Percentiles rank a stretch among this genome's conserved stretches.
These are phyloP conservation scores for Polydrusus pterygomalis DNA, from an alignment of 2,888 invertebrate species.

Conservation along the genomic window DNA sequence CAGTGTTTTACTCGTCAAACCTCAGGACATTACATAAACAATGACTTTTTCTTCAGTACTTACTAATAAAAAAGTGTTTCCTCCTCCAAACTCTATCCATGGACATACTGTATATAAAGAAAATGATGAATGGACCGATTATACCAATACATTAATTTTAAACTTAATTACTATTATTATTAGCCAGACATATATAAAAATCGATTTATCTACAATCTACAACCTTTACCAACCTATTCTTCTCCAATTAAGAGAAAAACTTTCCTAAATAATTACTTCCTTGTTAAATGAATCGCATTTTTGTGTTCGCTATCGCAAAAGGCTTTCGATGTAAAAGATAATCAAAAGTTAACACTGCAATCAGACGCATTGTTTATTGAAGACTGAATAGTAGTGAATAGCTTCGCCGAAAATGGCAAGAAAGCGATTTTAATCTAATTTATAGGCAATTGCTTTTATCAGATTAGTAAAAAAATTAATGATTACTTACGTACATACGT, in stretches of 20 bases:
- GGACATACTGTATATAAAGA: too few relatives aligned
- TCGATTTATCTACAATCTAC: background rate
- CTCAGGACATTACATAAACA: too few relatives aligned
- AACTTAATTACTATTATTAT: background rate
- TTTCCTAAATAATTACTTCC: constrained; percentile 28
- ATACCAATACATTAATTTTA: background rate
- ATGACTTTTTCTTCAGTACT: too few relatives aligned
- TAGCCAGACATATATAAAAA: background rate
- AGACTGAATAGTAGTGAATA: constrained; percentile 15
- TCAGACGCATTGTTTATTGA: constrained; percentile 32
- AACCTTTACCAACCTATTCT: constrained; percentile 13
- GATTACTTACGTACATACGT: too few relatives aligned
- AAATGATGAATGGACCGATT: too few relatives aligned
- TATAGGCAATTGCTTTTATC: background rate
- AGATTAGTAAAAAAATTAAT: constrained; percentile 5
- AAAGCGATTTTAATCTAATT: constrained; percentile 27
- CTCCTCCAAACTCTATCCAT: too few relatives aligned
- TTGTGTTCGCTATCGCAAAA: background rate
- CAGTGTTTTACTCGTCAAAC: too few relatives aligned
- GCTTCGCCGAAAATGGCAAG: constrained; percentile 12
- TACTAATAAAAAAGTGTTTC: too few relatives aligned
- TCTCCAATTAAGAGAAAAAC: constrained; percentile 14
- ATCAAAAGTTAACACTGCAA: constrained; percentile 58
- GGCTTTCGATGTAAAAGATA: constrained; percentile 48
- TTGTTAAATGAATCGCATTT: constrained; percentile 29